Conservation (phyloP, 2,888 invertebrate genomes). For the Aphelenchoides bicaudatus region DNA sequence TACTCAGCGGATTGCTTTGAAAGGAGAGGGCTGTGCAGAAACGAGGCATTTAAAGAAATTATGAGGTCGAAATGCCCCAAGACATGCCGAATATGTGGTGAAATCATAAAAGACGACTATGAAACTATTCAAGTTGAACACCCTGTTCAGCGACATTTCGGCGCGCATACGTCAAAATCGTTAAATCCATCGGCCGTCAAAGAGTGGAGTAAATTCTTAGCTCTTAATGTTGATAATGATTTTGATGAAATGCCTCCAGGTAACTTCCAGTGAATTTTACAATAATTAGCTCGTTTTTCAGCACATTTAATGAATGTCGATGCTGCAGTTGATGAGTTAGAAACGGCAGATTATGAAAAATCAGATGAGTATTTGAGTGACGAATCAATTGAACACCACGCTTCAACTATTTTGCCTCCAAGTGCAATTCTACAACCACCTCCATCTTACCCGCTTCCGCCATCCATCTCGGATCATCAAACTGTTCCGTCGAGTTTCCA, state of each 20-base stretch:
- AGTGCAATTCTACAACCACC: neutral
- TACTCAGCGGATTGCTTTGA: constrained; percentile 23
- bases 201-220: neutral
- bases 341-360: neutral
- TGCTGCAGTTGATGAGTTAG: no score
- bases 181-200: neutral
- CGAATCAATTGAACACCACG: constrained; percentile 4
- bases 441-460: constrained; percentile 5
- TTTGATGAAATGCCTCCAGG: neutral
- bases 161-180: neutral
- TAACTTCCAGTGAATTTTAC: neutral
- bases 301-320: neutral
- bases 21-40: constrained; percentile 20
- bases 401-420: neutral
- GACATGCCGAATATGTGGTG: constrained; percentile 27
- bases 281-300: constrained; percentile 5
- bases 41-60: constrained; percentile 32
- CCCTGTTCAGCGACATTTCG: neutral
- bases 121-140: no score
- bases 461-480: neutral
- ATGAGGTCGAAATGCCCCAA: constrained; percentile 26
- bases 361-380: constrained; percentile 12
- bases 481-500: constrained; percentile 1
- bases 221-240: neutral
- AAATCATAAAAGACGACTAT: constrained; percentile 19